Evolutionary conservation across 1,140 invertebrate species (phyloP), one percentile per base, ranked within the genome.

Genomic region (Bombus balteatus): DNA sequence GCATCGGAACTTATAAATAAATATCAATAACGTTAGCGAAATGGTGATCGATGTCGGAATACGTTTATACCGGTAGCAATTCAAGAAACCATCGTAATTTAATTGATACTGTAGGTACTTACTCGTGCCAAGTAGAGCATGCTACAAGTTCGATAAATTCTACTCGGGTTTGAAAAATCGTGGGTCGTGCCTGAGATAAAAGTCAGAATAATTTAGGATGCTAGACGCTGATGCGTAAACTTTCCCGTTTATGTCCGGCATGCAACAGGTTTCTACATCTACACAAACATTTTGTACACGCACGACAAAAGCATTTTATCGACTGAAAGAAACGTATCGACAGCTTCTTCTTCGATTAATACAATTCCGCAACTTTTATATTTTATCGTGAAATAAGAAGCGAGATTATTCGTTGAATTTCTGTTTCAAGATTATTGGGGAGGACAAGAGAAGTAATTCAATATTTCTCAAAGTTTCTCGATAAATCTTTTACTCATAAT

Each of bases 231-330:
- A 75, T 79, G 72, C 81, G 59, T 70, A 79, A 85, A 80, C 57
- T 72, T 68, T 66, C 75, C 68, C 15, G 47, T 71, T 85, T 79
- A 43, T 59, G 71, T 57, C 57, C 41, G 57, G 71, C 70, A 43
- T 85, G 87, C 88, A 89, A 89, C 88, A 89, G 88, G 87, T 89
- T 85, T 85, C 83, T 86, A 80, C 87, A 53, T 88, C 77, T 85
- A 77, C 37, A 34, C 37, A 68, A 82, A 72, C 43, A 22, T 68
- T 18, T 34, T 3, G n/a, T 22, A 32, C 66, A 62, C 32, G 57
- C 32, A 3, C n/a, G 47, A 66, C 34, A 41, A 78, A 65, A 47
- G 65, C 37, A 28, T 57, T 79, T 47, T 43, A 79, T 57, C 59
- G 32, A 10, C 1, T 1, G 32, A 13, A 34, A 47, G 28, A 15